These are phyloP conservation scores for Brachionus manjavacas DNA, from an alignment of 1,140 invertebrate genomes.

Conservation along the genomic window DNA sequence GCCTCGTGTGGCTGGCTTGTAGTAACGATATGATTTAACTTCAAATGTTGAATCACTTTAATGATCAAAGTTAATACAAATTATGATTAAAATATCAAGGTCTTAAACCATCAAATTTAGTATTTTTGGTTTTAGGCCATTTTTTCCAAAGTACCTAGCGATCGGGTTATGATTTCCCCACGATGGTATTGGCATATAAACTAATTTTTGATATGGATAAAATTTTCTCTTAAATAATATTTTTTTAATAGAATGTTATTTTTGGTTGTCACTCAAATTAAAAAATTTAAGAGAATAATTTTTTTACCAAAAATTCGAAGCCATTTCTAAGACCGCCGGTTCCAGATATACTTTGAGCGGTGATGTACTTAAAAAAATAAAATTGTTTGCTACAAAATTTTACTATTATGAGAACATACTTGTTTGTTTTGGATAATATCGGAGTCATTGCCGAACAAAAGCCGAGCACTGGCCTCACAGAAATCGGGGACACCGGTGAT, in stretches of 20 bases:
- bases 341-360: conserved; percentile 85
- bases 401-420: conserved; percentile 59
- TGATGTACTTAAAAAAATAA: conserved; percentile 63
- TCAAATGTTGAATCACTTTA: conserved; percentile 70
- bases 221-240: conserved; percentile 61
- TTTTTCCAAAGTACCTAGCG: conserved; percentile 66
- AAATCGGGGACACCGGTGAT: conserved; percentile 72
- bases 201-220: conserved; percentile 74
- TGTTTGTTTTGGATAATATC: conserved; percentile 69
- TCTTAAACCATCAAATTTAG: not conserved
- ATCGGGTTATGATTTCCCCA: conserved; percentile 97
- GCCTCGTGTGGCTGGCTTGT: conserved; percentile 87
- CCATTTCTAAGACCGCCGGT: conserved; percentile 92
- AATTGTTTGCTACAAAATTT: not conserved
- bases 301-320: conserved; percentile 73
- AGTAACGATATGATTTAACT: conserved; percentile 88
- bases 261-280: not conserved
- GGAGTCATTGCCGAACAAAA: conserved; percentile 83
- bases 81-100: not conserved
- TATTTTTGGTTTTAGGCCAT: not conserved
- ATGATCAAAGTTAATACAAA: conserved; percentile 14
- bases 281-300: not conserved
- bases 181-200: conserved; percentile 88
- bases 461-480: conserved; percentile 66
- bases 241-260: conserved; percentile 29